A percentile compares a stretch with the other conserved stretches of the same genome.
Evolutionary conservation across 2,797 vertebrate genomes (phyloP).

Genomic region (Dendrocincla fuliginosa): DNA sequence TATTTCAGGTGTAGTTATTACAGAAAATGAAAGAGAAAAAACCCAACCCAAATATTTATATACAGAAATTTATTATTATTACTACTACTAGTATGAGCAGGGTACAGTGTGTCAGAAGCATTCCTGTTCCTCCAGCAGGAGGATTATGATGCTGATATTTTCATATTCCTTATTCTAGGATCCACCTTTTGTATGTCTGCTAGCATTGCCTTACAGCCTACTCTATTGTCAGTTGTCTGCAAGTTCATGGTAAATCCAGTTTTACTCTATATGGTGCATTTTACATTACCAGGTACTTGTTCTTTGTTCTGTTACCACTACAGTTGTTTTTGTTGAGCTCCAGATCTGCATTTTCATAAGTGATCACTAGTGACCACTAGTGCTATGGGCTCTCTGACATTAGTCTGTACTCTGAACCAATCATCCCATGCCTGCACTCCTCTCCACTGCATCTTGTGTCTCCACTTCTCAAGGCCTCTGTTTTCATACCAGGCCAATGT

Average conservation of each 20-base stretch:
- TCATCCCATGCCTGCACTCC: fast-evolving
- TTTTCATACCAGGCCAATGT: background rate
- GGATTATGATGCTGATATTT: background rate
- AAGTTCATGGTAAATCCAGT: background rate
- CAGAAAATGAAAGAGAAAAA: background rate
- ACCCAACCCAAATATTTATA: background rate
- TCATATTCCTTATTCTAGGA: background rate
- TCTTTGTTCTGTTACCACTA: background rate
- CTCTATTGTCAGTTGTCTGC: background rate
- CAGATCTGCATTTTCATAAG: background rate
- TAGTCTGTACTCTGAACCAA: background rate
- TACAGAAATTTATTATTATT: background rate
- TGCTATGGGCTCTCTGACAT: background rate
- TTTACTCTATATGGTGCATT: background rate
- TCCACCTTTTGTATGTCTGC: background rate
- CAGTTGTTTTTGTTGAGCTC: background rate
- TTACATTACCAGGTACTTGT: background rate
- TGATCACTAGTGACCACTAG: background rate
- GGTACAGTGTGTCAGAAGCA: fast-evolving
- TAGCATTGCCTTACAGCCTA: background rate
- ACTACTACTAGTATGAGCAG: fast-evolving
- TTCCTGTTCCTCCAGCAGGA: background rate
- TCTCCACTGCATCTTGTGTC: background rate
- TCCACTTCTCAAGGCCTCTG: background rate
- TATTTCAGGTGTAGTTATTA: background rate